Evolutionary conservation across 2,113 vertebrate genomes (phyloP).

Genomic region (pig (Sus scrofa)): DNA sequence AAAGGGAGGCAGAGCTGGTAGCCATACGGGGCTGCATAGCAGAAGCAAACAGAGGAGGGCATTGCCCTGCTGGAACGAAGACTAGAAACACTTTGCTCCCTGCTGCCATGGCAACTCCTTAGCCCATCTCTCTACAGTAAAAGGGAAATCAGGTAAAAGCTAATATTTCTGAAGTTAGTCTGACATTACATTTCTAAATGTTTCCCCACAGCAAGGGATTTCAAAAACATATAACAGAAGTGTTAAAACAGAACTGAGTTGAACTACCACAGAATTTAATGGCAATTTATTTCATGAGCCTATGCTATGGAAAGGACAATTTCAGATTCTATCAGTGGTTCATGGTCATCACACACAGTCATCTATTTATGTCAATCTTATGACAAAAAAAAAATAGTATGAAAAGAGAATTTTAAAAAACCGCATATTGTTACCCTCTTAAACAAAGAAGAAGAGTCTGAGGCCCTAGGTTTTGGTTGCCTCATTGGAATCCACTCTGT

Average conservation of each 20-base stretch:
- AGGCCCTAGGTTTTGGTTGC: background rate
- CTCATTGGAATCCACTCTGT: background rate
- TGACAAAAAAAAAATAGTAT: background rate
- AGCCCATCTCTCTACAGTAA: background rate
- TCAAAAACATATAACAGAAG: background rate
- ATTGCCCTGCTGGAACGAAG: background rate
- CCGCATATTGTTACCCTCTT: background rate
- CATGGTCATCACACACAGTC: background rate
- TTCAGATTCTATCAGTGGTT: background rate
- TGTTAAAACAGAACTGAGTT: background rate
- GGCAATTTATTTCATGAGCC: background rate
- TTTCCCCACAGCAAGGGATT: background rate
- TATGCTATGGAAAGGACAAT: background rate
- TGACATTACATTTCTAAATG: background rate
- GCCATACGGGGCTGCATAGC: background rate
- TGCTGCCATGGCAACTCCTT: background rate
- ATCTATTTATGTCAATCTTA: background rate
- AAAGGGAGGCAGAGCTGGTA: background rate
- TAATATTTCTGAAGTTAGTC: background rate
- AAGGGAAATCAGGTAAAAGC: background rate
- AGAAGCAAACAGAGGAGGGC: background rate
- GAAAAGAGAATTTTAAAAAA: slow-evolving; percentile 7
- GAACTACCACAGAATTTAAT: background rate
- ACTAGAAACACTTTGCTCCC: background rate
- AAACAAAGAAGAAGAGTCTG: background rate